A percentile compares a stretch with the other conserved stretches of the same genome.
Conservation (phyloP, 1,140 invertebrate genomes). For the Fopius arisanus region DNA sequence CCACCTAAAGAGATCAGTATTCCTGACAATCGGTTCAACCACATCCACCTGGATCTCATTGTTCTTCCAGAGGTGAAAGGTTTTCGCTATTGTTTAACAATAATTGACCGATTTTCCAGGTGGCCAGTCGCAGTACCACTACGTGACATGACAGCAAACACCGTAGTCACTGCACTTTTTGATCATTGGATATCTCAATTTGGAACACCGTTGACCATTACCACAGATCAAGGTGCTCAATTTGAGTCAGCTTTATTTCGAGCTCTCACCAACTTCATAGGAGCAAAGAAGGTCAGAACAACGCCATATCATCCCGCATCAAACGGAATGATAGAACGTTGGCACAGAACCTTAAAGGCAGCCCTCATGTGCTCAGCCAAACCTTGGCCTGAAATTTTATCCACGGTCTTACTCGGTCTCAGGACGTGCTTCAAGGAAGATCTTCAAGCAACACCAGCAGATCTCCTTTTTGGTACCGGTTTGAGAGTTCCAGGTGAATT, state of each 20-base stretch:
- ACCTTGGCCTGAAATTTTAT: conserved; percentile 18
- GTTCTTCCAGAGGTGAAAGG: conserved; percentile 34
- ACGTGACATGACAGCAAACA: conserved; percentile 24
- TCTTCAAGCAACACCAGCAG: conserved; percentile 43
- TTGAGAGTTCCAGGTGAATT: conserved; percentile 50
- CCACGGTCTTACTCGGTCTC: conserved; percentile 33
- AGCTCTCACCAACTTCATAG: conserved; percentile 12
- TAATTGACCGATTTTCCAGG: conserved; percentile 12
- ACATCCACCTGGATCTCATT: conserved; percentile 51
- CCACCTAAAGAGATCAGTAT: conserved; percentile 21
- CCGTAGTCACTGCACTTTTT: conserved; percentile 36
- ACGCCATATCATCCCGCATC: conserved; percentile 41
- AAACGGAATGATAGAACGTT: conserved; percentile 36
- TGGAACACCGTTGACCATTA: conserved; percentile 40
- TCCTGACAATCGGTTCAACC: conserved; percentile 34
- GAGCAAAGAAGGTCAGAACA: conserved; percentile 23
- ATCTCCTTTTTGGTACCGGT: conserved; percentile 45
- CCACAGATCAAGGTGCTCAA: conserved; percentile 23
- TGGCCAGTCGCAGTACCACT: conserved; percentile 57
- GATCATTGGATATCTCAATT: conserved; percentile 50
- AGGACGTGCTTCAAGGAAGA: conserved; percentile 38
- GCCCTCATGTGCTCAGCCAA: conserved; percentile 31
- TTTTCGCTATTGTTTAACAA: conserved; percentile 28
- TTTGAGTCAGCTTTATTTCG: conserved; percentile 30
- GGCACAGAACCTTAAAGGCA: conserved; percentile 31